Evolutionary conservation across 1,140 invertebrate species (phyloP).

Genomic region (Drosophila kepulauana): DNA sequence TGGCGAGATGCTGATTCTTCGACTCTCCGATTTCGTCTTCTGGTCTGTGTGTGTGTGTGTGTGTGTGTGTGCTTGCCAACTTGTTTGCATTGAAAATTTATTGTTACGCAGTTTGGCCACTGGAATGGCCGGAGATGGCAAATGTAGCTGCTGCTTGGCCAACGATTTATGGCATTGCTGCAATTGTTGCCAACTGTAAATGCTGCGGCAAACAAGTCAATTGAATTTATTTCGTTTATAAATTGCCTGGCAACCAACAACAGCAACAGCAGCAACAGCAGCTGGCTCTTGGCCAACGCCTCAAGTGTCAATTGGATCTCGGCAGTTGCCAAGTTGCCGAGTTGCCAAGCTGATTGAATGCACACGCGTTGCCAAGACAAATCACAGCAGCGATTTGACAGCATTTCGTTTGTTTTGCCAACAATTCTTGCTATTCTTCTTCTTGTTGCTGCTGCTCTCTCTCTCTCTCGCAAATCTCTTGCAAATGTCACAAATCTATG

Average conservation of each 20-base stretch:
- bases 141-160: slow-evolving; percentile 30
- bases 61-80: slow-evolving; percentile 34
- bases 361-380: slow-evolving; percentile 62
- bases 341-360: slow-evolving; percentile 46
- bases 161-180: slow-evolving; percentile 82
- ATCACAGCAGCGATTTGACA: slow-evolving; percentile 77
- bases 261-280: slow-evolving; percentile 38
- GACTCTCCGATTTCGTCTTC: slow-evolving; percentile 41
- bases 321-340: slow-evolving; percentile 36
- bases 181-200: slow-evolving; percentile 84
- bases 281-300: slow-evolving; percentile 52
- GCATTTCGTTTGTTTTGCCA: slow-evolving; percentile 4
- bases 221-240: slow-evolving; percentile 84
- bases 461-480: slow-evolving; percentile 33
- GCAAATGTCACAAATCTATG: slow-evolving; percentile 43
- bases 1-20: slow-evolving; percentile 20
- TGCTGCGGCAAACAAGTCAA: slow-evolving; percentile 83
- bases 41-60: neutral
- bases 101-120: slow-evolving; percentile 75
- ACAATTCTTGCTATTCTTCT: neutral
- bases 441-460: neutral
- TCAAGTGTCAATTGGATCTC: slow-evolving; percentile 75
- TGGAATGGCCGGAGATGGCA: slow-evolving; percentile 42
- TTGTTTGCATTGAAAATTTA: slow-evolving; percentile 84
- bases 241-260: slow-evolving; percentile 65